Conservation (phyloP, 2,797 vertebrate genomes). For the Cetoscarus ocellatus region DNA sequence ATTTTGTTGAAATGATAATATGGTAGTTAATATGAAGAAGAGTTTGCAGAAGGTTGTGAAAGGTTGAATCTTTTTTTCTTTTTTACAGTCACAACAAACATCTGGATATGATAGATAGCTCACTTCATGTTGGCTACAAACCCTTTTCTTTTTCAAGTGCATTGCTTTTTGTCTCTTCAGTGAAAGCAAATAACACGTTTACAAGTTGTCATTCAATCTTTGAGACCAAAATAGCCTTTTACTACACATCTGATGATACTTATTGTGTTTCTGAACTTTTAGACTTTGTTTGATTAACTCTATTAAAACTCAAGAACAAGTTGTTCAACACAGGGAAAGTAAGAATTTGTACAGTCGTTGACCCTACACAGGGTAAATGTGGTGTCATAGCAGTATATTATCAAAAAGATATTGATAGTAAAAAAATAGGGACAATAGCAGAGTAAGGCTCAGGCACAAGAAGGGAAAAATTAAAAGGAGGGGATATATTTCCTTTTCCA, state of each 20-base stretch:
- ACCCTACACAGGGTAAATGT: no score
- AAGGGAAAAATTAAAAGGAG: no score
- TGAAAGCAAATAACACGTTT: conserved; percentile 13
- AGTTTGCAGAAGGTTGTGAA: conserved; percentile 3
- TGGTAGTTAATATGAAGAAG: conserved; percentile 7
- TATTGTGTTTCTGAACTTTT: neutral
- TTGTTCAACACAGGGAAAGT: neutral
- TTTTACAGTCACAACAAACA: conserved; percentile 28
- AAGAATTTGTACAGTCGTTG: no score
- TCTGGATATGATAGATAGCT: conserved; percentile 36
- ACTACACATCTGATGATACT: conserved; percentile 2
- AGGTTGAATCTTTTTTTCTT: neutral
- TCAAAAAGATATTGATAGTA: no score
- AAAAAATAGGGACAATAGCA: no score
- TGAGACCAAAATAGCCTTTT: neutral
- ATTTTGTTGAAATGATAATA: neutral
- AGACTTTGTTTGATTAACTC: neutral
- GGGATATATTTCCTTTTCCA: no score
- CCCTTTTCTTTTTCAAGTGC: conserved; percentile 14
- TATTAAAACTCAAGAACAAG: conserved; percentile 18
- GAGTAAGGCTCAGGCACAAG: no score
- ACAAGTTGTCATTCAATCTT: neutral
- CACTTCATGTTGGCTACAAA: conserved; percentile 10
- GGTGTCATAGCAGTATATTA: no score
- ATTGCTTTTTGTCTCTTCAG: conserved; percentile 1